phyloP scores from a whole-genome alignment of 2,888 invertebrate species.

The Hemaris fuciformis region DNA sequence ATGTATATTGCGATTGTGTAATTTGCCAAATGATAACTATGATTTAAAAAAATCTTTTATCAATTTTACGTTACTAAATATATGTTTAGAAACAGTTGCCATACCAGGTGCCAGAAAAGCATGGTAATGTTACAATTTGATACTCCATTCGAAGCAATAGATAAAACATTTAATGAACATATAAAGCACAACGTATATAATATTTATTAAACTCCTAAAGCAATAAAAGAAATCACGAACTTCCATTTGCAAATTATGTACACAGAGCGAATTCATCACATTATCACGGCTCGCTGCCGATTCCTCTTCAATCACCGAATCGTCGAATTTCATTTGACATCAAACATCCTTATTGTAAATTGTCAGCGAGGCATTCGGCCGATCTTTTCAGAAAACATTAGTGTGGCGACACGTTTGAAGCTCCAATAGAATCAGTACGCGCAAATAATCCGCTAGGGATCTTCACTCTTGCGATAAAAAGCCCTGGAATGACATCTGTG shows the following conservation, averaged over 20 bases:
- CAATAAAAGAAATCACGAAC: not conserved
- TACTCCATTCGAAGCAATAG: not conserved
- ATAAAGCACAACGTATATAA: not conserved
- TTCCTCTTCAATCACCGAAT: not conserved
- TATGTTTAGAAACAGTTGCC: too few relatives aligned
- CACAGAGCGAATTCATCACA: not conserved
- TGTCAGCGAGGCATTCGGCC: not conserved
- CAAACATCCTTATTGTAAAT: slow-evolving; percentile 11
- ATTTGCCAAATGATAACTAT: too few relatives aligned
- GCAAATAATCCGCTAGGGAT: slow-evolving; percentile 34
- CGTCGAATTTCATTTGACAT: not conserved
- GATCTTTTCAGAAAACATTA: slow-evolving; percentile 4
- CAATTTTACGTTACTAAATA: too few relatives aligned
- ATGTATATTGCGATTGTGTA: too few relatives aligned
- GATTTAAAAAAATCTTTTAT: too few relatives aligned
- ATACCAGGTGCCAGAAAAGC: too few relatives aligned
- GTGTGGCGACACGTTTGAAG: slow-evolving; percentile 11
- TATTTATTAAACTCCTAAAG: not conserved
- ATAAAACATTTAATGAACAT: not conserved
- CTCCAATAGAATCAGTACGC: slow-evolving; percentile 39
- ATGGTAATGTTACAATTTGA: too few relatives aligned
- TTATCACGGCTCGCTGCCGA: not conserved
- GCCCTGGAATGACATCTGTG: slow-evolving; percentile 50
- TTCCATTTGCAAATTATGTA: not conserved
- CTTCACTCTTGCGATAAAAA: slow-evolving; percentile 37